These are phyloP conservation scores for Diplodus sargus DNA, from an alignment of 2,797 vertebrate species.

Conservation along the genomic window DNA sequence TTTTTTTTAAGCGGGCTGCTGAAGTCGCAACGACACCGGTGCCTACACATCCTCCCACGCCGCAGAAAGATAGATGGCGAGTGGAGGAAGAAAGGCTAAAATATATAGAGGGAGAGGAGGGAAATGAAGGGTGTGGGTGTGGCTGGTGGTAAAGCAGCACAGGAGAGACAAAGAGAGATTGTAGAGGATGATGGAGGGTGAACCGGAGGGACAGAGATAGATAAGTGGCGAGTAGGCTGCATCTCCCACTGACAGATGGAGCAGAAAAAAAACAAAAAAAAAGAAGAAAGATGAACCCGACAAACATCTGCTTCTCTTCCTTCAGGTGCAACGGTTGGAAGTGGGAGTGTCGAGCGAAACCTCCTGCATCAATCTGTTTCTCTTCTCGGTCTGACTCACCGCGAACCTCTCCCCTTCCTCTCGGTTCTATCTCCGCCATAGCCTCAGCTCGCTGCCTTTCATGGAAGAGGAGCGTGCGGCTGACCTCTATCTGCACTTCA, in stretches of 20 bases:
- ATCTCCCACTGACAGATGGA: slow-evolving; percentile 30
- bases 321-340: slow-evolving; percentile 62
- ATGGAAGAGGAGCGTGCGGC: slow-evolving; percentile 21
- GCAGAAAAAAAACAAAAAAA: background rate
- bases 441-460: slow-evolving; percentile 14
- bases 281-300: slow-evolving; percentile 5
- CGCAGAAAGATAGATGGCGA: slow-evolving; percentile 31
- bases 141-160: slow-evolving; percentile 26
- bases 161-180: slow-evolving; percentile 1
- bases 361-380: slow-evolving; percentile 25
- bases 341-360: slow-evolving; percentile 58
- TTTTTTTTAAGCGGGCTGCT: slow-evolving; percentile 27
- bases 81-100: slow-evolving; percentile 40
- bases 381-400: slow-evolving; percentile 57
- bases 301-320: slow-evolving; percentile 50
- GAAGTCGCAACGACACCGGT: slow-evolving; percentile 30
- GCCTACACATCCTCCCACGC: slow-evolving; percentile 56
- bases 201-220: slow-evolving; percentile 11
- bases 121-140: slow-evolving; percentile 31
- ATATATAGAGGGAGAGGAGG: slow-evolving; percentile 28
- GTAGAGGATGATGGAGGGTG: background rate
- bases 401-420: slow-evolving; percentile 49
- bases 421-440: slow-evolving; percentile 8
- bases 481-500: slow-evolving; percentile 63
- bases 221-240: slow-evolving; percentile 24